These are phyloP conservation scores for Polypedilum vanderplanki DNA, from an alignment of 1,140 invertebrate genomes.

Conservation along the genomic window DNA sequence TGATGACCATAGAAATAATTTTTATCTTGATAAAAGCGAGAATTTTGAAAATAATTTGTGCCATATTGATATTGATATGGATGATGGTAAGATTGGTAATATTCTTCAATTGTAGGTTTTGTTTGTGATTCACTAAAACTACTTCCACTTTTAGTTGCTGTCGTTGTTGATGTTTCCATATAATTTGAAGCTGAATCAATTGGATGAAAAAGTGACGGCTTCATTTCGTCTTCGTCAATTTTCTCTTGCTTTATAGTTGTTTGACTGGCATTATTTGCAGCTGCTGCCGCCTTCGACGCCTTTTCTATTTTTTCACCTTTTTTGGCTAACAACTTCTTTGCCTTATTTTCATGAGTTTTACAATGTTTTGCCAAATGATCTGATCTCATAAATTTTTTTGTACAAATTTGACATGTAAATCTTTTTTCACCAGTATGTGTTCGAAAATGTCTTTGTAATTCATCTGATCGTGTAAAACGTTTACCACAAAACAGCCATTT, in stretches of 20 bases:
- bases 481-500: constrained; percentile 78
- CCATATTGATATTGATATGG: constrained; percentile 23
- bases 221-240: constrained; percentile 6
- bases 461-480: constrained; percentile 81
- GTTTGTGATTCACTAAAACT: background rate
- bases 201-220: background rate
- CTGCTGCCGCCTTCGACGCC: constrained; percentile 32
- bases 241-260: constrained; percentile 4
- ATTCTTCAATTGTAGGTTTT: constrained; percentile 9
- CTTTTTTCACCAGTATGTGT: constrained; percentile 80
- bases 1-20: constrained; percentile 16
- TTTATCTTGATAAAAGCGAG: background rate
- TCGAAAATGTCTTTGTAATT: constrained; percentile 71
- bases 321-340: constrained; percentile 44
- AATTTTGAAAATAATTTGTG: constrained; percentile 18
- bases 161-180: no score
- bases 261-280: no score
- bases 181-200: background rate
- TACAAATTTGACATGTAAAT: constrained; percentile 65
- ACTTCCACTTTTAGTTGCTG: background rate
- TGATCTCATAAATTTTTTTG: constrained; percentile 73
- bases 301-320: constrained; percentile 43
- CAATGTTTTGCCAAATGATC: constrained; percentile 80
- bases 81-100: background rate
- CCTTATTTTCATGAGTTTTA: constrained; percentile 64